Evolutionary conservation across 2,797 vertebrate genomes (phyloP), one percentile per base, ranked within the genome.

Genomic region (Hyperoplus lanceolatus): DNA sequence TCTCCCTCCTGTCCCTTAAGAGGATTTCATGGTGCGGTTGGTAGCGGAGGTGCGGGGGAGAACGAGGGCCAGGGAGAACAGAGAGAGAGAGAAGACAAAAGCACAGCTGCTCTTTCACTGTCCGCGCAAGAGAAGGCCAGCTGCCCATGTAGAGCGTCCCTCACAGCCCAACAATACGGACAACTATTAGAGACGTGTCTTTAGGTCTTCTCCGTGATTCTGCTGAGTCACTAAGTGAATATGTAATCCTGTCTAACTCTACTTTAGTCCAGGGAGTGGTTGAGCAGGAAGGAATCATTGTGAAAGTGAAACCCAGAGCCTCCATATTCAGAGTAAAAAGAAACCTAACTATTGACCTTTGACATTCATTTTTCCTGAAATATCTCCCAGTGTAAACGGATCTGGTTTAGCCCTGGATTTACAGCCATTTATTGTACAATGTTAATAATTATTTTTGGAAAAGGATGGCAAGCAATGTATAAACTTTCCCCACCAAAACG

Each of bases 21-120:
- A 88, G 87, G 93, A 95, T 95, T 95, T 94, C 91, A 94, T 83
- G 92, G 92, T 90, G 73, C 10, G 29, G 77, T 29, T 77, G 79
- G 77, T 29, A 78, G 79, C 82, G 75, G 88, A 89, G 91, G 90
- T 89, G 70, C 43, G 13, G 83, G 85, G 78, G 81, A 79, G 77
- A 69, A 6, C 6, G 45, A 70, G 76, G 73, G 54, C 42, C 66
- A 16, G 63, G 46, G 70, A 79, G 65, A 74, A 87, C 56, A 83
- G 65, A 83, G 75, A 64, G 73, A 61, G 75, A n/a, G 73, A 36
- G 59, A 70, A 85, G 88, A 95, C 94, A 95, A 95, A 93, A 79
- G 91, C 92, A 92, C 94, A 95, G 93, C 94, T 95, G 94, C 94
- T 92, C 86, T 87, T 85, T 90, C 59, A 72, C 75, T 64, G 67